These are phyloP conservation scores for Molossus molossus DNA, from an alignment of 2,797 vertebrate species.

Conservation along the genomic window DNA sequence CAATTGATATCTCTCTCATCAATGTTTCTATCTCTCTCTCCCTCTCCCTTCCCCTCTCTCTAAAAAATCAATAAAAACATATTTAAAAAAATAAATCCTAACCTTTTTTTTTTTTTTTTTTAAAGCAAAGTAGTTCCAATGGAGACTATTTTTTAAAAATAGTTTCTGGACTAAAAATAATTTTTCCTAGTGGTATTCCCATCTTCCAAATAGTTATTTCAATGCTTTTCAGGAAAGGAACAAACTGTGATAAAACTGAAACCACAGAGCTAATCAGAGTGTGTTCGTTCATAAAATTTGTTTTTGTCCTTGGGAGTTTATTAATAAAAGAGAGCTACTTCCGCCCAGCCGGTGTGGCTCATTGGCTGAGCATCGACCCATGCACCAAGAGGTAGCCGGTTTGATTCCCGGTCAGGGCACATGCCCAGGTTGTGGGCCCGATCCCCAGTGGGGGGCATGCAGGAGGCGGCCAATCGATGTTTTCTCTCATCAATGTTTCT, in stretches of 20 bases:
- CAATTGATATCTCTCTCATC: no score
- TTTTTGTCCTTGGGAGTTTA: constrained; percentile 69
- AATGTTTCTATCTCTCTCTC: no score
- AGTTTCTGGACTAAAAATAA: background rate
- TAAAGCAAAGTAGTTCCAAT: constrained; percentile 55
- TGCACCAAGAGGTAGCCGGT: no score
- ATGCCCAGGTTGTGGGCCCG: no score
- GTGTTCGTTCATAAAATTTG: constrained; percentile 53
- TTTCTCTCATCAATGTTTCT: no score
- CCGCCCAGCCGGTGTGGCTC: background rate
- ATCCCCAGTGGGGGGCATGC: no score
- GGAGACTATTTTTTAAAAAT: constrained; percentile 59
- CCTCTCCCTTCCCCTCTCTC: no score
- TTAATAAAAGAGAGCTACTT: constrained; percentile 58
- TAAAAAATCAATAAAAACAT: no score
- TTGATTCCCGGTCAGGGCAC: no score
- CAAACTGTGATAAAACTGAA: constrained; percentile 56
- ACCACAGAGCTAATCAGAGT: constrained; percentile 14
- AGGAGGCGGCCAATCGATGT: no score
- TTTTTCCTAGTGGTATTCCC: constrained; percentile 53
- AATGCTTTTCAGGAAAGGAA: constrained; percentile 62
- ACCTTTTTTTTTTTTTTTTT: constrained; percentile 8
- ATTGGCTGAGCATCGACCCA: no score
- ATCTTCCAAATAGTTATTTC: constrained; percentile 61
- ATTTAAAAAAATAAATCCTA: constrained; percentile 53